These are phyloP conservation scores for Caenorhabditis tropicalis DNA, from an alignment of 1,140 invertebrate genomes.

Conservation along the genomic window DNA sequence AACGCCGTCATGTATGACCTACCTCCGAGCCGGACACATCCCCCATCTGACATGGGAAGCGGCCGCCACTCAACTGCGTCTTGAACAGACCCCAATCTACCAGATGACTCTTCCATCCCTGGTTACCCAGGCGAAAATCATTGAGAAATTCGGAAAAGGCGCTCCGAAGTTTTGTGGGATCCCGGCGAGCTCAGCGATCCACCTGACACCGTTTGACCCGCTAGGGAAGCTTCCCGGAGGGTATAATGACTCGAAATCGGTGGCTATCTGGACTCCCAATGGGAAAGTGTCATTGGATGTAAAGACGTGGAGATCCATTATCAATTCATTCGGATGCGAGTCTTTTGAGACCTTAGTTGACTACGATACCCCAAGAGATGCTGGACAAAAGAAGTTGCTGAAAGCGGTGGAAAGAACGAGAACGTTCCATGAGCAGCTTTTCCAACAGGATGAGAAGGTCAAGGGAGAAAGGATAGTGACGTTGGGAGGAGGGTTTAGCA, in stretches of 20 bases:
- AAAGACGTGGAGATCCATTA: background rate
- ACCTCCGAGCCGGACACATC: constrained; percentile 55
- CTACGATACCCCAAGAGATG: constrained; percentile 52
- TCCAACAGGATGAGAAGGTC: constrained; percentile 8
- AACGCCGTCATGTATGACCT: constrained; percentile 58
- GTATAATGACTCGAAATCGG: constrained; percentile 56
- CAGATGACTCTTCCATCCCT: constrained; percentile 54
- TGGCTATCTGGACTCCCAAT: constrained; percentile 52
- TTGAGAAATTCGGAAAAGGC: constrained; percentile 52
- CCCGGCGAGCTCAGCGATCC: background rate
- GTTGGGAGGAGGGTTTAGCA: constrained; percentile 55
- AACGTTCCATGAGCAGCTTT: constrained; percentile 46
- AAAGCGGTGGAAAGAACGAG: constrained; percentile 55
- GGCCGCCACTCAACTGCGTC: constrained; percentile 39
- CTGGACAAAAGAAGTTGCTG: constrained; percentile 42
- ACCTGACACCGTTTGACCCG: constrained; percentile 1
- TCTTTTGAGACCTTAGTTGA: constrained; percentile 55
- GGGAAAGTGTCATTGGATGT: constrained; percentile 52
- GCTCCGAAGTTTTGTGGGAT: constrained; percentile 53
- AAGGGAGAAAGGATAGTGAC: constrained; percentile 19
- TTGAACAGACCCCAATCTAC: constrained; percentile 49
- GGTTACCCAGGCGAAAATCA: constrained; percentile 24
- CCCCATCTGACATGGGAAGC: constrained; percentile 60
- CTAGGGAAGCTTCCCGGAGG: constrained; percentile 3
- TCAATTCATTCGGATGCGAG: constrained; percentile 36